phyloP scores from a whole-genome alignment of 2,888 invertebrate species.

The Agrypnus murinus region DNA sequence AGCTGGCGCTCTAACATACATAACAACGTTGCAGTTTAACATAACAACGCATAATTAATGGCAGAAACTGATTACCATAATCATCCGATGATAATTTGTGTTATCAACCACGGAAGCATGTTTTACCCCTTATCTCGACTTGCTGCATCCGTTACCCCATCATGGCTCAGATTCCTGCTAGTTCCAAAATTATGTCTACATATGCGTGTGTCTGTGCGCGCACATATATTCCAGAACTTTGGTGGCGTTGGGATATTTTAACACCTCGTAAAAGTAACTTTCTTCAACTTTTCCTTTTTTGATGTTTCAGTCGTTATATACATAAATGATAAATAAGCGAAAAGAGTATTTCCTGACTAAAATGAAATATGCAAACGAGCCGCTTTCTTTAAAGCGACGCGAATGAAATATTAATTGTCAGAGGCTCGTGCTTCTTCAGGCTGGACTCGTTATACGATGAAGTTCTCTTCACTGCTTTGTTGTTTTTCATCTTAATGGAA shows the following conservation, averaged over 20 bases:
- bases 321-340: slow-evolving; percentile 35
- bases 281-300: neutral
- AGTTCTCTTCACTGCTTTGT: slow-evolving; percentile 10
- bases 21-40: slow-evolving; percentile 6
- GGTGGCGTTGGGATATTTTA: neutral
- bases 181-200: neutral
- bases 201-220: neutral
- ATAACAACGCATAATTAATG: slow-evolving; percentile 45
- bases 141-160: slow-evolving; percentile 4
- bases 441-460: slow-evolving; percentile 24
- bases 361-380: slow-evolving; percentile 43
- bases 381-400: slow-evolving; percentile 30
- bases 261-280: neutral
- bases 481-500: slow-evolving; percentile 20
- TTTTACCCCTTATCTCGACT: slow-evolving; percentile 16
- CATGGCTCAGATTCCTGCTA: neutral
- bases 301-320: slow-evolving; percentile 6
- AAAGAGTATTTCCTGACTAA: slow-evolving; percentile 32
- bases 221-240: neutral
- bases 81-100: slow-evolving; percentile 47
- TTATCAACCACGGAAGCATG: slow-evolving; percentile 30
- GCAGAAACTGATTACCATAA: slow-evolving; percentile 47
- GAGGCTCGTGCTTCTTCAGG: neutral
- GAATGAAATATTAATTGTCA: slow-evolving; percentile 45
- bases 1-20: neutral